Evolutionary conservation across 2,888 invertebrate species (phyloP), one percentile per base, ranked within the genome.

Genomic region (Griposia aprilina): DNA sequence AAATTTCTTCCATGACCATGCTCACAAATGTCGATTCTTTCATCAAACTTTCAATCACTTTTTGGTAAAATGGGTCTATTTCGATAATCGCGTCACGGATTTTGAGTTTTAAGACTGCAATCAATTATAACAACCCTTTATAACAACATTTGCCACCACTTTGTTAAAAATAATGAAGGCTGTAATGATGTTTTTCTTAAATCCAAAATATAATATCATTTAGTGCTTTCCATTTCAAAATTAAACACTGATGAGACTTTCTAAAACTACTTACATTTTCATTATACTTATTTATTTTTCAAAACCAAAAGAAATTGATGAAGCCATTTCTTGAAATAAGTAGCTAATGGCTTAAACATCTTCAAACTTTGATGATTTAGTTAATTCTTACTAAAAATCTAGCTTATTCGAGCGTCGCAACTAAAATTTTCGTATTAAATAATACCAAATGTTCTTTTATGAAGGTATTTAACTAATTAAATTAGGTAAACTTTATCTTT

Each of bases 401-500:
- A 62, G 13, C 48, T 59, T 52, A 75, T 26, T 65, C 30, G 1
- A 59, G 48, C 17, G 5, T 30, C 48, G 60, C 15, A 41, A 60
- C 52, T 57, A 57, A 62, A 78, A 55, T 69, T 4, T 74, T 74
- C 30, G 41, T 15, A 63, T 15, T 55, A 60, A 79, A 68, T 72
- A 74, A 72, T 79, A 68, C n/a, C 23, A 55, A 83, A 71, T 68
- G 55, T 71, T 68, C 67, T 55, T 62, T 26, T 52, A 57, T 17
- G 10, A 17, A 59, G 45, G 36, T 68, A 75, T 72, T 72, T 68
- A 23, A 63, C 50, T 80, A 69, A 73, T 76, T 66, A 52, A 73
- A 76, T 73, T 66, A 59, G 2, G 36, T 20, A 74, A 82, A 83
- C 67, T 79, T 74, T 80, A 68, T 36, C 62, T 74, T 69, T 57